A percentile compares a stretch with the other conserved stretches of the same genome.
phyloP scores from a whole-genome alignment of 2,113 vertebrate genomes.

The Barbus barbus region DNA sequence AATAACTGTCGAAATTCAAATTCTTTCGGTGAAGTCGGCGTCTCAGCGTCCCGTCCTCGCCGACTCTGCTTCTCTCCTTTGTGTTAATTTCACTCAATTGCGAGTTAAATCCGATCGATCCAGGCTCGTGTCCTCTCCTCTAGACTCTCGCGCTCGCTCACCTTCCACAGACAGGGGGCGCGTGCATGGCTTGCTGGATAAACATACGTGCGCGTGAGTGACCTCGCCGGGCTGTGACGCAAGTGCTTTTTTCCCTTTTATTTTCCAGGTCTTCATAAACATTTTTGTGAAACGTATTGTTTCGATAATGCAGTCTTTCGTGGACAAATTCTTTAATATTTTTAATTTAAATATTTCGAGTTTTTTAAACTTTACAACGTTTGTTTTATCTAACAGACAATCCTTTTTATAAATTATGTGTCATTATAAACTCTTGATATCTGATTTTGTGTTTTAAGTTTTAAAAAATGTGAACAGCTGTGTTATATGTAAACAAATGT shows the following conservation, averaged over 20 bases:
- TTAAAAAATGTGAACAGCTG: not conserved
- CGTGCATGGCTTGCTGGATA: slow-evolving; percentile 75
- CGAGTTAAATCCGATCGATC: slow-evolving; percentile 98
- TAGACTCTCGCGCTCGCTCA: slow-evolving; percentile 83
- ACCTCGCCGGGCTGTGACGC: slow-evolving; percentile 69
- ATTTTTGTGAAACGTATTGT: not conserved
- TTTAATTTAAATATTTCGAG: not conserved
- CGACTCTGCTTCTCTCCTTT: slow-evolving; percentile 80
- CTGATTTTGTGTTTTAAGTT: not conserved
- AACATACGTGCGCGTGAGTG: slow-evolving; percentile 80
- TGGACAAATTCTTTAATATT: not conserved
- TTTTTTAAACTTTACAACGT: not conserved
- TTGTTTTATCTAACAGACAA: too few species aligned
- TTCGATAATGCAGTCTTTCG: not conserved
- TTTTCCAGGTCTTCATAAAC: not conserved
- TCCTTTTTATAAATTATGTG: not conserved
- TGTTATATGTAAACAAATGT: not conserved
- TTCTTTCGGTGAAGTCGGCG: slow-evolving; percentile 72
- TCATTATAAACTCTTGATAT: not conserved
- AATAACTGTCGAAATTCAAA: slow-evolving; percentile 52
- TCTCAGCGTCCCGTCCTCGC: slow-evolving; percentile 76
- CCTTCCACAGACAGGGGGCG: slow-evolving; percentile 82
- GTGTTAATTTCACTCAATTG: slow-evolving; percentile 94
- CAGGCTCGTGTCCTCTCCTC: slow-evolving; percentile 85
- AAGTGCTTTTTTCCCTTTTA: slow-evolving; percentile 46